Evolutionary conservation across 1,140 invertebrate genomes (phyloP).

Genomic region (Melanaphis sacchari): DNA sequence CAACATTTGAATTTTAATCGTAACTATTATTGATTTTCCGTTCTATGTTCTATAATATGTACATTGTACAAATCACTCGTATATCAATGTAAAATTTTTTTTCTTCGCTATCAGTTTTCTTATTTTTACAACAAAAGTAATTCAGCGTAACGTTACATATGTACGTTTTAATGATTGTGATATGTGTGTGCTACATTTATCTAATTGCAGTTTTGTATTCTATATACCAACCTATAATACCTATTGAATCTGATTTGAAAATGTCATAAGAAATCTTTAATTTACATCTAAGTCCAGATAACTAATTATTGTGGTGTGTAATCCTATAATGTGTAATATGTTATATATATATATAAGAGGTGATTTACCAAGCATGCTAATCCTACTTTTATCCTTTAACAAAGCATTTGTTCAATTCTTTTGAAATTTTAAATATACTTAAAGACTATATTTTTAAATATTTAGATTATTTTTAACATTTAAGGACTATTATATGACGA

Average conservation of each 20-base stretch:
- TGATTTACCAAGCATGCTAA: not conserved
- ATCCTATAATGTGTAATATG: too few relatives aligned
- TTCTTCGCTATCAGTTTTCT: not conserved
- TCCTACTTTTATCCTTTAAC: not conserved
- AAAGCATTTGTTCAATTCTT: not conserved
- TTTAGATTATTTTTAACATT: not conserved
- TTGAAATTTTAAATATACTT: not conserved
- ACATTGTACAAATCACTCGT: not conserved
- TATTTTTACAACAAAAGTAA: not conserved
- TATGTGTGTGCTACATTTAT: not conserved
- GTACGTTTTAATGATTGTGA: not conserved
- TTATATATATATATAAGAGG: too few relatives aligned
- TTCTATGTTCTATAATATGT: not conserved
- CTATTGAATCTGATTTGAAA: not conserved
- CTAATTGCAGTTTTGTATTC: not conserved
- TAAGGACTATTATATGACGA: not conserved
- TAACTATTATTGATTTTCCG: not conserved
- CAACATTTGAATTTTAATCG: not conserved
- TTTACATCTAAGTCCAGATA: not conserved
- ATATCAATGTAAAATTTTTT: not conserved
- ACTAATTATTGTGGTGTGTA: not conserved
- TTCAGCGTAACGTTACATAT: not conserved
- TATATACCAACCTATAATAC: not conserved
- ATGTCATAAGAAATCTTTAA: not conserved
- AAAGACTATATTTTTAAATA: not conserved